These are phyloP conservation scores for Epinephelus coioides DNA, from an alignment of 2,797 vertebrate species.

Conservation along the genomic window DNA sequence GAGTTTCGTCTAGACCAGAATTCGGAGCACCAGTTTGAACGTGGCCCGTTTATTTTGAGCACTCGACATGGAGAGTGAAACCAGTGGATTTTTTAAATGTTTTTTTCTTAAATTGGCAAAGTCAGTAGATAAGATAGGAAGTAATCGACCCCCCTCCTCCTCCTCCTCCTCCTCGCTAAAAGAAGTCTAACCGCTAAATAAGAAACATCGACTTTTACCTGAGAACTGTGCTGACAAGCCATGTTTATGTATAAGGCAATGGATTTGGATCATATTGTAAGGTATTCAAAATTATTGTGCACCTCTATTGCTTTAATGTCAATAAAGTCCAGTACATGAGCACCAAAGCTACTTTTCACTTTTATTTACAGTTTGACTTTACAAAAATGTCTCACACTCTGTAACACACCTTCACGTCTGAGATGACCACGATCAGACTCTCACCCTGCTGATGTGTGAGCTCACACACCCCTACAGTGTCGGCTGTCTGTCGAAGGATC, in stretches of 20 bases:
- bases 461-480: not conserved
- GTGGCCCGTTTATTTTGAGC: conserved; percentile 33
- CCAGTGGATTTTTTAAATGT: not conserved
- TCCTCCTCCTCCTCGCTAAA: not conserved
- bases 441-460: not conserved
- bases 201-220: conserved; percentile 46
- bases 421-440: not conserved
- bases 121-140: not conserved
- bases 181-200: conserved; percentile 29
- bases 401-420: not conserved
- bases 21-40: conserved; percentile 11
- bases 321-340: conserved; percentile 87
- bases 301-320: conserved; percentile 84
- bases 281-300: conserved; percentile 77
- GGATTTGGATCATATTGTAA: conserved; percentile 76
- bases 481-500: too few relatives aligned
- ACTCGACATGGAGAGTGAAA: conserved; percentile 1
- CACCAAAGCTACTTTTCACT: conserved; percentile 45
- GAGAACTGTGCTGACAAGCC: conserved; percentile 62
- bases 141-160: not conserved
- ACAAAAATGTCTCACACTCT: not conserved
- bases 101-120: conserved; percentile 44
- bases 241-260: conserved; percentile 59
- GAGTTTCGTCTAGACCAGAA: conserved; percentile 24
- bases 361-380: not conserved